Base-by-base conservation (phyloP, 2,888 invertebrate species). In the Acheta domesticus region DNA sequence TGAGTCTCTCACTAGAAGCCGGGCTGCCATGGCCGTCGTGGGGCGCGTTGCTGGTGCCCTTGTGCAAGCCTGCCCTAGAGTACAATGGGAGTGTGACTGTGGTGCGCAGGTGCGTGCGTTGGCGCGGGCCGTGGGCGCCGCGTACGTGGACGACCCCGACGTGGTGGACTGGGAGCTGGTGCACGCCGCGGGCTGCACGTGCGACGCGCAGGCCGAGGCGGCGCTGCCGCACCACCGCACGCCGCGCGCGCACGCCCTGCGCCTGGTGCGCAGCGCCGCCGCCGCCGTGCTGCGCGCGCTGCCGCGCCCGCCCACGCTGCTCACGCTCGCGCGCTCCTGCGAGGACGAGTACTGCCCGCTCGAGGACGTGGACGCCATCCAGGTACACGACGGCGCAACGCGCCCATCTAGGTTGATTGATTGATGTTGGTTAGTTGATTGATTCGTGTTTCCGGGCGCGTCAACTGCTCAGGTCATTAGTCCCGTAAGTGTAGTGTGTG, bases 321-420 rank as follows among this genome's bases (percentile, higher is more conserved):
- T 96, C 75, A 96, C 96, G 0, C 90, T 97, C 77, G 83, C 77
- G 84, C 87, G 96, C 84, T 97, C 96, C 0, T 93, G 94, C 77
- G 91, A 92, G 75, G 97, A 97, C 85, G 96, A 96, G 82, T 97
- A 97, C 85, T 96, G 96, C 84, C 97, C 97, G 0, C 87, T 90
- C 21, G 91, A 94, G 85, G 93, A 94, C 86, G 96, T 97, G 50
- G 93, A 95, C 80, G 87, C 88, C 76, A 96, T 97, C 82, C 62
- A 62, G 62, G 62, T 62, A 23, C 2, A 23, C 23, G n/a, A n/a
- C n/a, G n/a, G n/a, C n/a, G n/a, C n/a, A n/a, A n/a, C n/a, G n/a
- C n/a, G n/a, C n/a, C n/a, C n/a, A n/a, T n/a, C n/a, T n/a, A n/a
- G n/a, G n/a, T n/a, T n/a, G n/a, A n/a, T n/a, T n/a, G n/a, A n/a